Base-by-base conservation (phyloP, 2,113 vertebrate genomes). In the Anguilla rostrata region DNA sequence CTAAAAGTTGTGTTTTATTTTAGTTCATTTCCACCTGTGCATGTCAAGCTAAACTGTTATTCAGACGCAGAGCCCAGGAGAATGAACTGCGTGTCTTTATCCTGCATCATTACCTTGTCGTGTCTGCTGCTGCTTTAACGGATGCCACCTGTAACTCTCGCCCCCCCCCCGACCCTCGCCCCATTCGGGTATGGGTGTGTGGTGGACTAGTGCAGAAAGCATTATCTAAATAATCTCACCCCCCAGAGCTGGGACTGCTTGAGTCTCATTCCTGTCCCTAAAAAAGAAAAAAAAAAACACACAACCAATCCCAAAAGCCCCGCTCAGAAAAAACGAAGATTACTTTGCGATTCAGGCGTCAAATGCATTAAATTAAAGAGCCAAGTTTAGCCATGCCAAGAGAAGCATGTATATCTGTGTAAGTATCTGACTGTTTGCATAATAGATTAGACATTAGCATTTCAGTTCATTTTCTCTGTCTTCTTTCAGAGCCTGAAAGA, bases 371-470 rank as follows among this genome's bases (percentile, higher is more conserved):
- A 96, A 98, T 97, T 97, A 96, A 97, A 96, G 96, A 96, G 97
- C 95, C 94, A 96, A 92, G 93, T 98, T 98, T 97, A 98, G 96
- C 93, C 95, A 96, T 96, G 93, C 94, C 94, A 96, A 95, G 96
- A 95, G 97, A 97, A 97, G 97, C 96, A 96, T 97, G 97, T 97
- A 97, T 97, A 98, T 98, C 98, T 98, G 97, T 97, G 97, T 97
- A 97, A 97, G 97, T 97, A 98, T 99, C 98, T 98, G 96, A 97
- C 98, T 97, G 98, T 99, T 99, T 99, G 98, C 98, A 99, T 99
- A 98, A 98, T 98, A 99, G 97, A 99, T 99, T 99, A 97, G 97
- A 98, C 98, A 99, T 99, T 98, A 98, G 97, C 98, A 99, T 99
- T 98, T 99, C 98, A 96, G 97, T 98, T 99, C 98, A 98, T 99